A percentile compares a stretch with the other conserved stretches of the same genome.
Evolutionary conservation across 2,797 vertebrate species (phyloP).

Genomic region (Tolypeutes matacus): DNA sequence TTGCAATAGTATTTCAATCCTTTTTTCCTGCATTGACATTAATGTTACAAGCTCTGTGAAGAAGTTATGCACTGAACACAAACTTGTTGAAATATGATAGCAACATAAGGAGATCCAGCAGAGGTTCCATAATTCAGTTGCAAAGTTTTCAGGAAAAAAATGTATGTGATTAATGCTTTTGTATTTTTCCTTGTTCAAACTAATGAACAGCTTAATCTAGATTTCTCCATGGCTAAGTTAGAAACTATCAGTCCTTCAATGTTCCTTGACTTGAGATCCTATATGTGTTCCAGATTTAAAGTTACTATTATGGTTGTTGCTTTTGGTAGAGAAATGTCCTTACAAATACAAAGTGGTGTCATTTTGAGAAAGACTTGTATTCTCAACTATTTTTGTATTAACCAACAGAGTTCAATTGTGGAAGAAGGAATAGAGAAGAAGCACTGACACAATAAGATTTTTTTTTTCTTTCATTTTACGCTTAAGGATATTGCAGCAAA

Average conservation of each 20-base stretch:
- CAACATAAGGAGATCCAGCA: background rate
- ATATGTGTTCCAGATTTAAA: conserved; percentile 52
- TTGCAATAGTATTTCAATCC: background rate
- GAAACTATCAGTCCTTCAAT: conserved; percentile 77
- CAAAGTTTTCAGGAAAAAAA: conserved; percentile 79
- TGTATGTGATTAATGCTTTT: conserved; percentile 79
- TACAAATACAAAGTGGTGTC: background rate
- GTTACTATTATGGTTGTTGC: background rate
- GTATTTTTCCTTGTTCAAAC: conserved; percentile 76
- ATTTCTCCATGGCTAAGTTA: conserved; percentile 73
- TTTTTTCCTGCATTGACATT: background rate
- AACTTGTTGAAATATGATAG: conserved; percentile 39
- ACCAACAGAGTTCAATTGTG: background rate
- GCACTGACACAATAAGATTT: background rate
- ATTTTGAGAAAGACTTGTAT: background rate
- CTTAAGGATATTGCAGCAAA: background rate
- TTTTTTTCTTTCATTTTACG: background rate
- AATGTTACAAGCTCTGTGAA: conserved; percentile 8
- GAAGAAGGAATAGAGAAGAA: background rate
- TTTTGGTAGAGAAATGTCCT: conserved; percentile 15
- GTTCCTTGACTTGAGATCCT: conserved; percentile 62
- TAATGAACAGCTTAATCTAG: conserved; percentile 82
- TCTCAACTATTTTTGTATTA: background rate
- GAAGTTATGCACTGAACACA: conserved; percentile 33
- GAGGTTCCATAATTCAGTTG: conserved; percentile 41